Evolutionary conservation across 2,113 vertebrate genomes (phyloP), one percentile per base, ranked within the genome.

Genomic region (Myiozetetes cayanensis): DNA sequence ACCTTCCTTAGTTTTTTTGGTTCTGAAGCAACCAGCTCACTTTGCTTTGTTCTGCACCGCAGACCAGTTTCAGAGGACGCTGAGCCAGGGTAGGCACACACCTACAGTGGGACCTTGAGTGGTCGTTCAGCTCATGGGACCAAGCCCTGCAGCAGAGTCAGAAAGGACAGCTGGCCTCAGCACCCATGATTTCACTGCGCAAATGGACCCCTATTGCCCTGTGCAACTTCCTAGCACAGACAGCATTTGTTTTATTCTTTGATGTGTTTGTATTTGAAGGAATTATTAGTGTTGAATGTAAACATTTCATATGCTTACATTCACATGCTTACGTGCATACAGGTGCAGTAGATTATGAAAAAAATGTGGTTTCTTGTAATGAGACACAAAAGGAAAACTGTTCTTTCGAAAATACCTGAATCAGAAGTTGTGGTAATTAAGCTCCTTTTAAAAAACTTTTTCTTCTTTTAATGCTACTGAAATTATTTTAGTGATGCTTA

Each of bases 21-120:
- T 59, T 87, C 72, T 77, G 44, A 85, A 87, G 16, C 1, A 37
- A 21, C 10, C 35, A 6, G 14, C 16, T 39, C 23, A 8, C 22
- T 58, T 53, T 28, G 5, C 14, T 50, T 21, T 73, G 15, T 8
- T 63, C 58, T 35, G 16, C 13, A 15, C 25, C 55, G n/a, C 18
- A 25, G 14, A 44, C 5, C 1, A 14, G n/a, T 4, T 27, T 39
- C 0, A 1, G 49, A n/a, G 19, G 47, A 55, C 0, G 2, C 24
- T 35, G 39, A 62, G 15, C 6, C n/a, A 43, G 33, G 23, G 55
- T 8, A 5, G 11, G 20, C 14, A 14, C 0, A 0, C 27, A 9
- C 19, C 13, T 5, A 19, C 11, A 12, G 19, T 22, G 1, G 1
- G 15, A 59, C 39, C 4, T 1, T 10, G 14, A 2, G 3, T 17